Conservation (phyloP, 2,113 vertebrate species). For the Dunckerocampus dactyliophorus region DNA sequence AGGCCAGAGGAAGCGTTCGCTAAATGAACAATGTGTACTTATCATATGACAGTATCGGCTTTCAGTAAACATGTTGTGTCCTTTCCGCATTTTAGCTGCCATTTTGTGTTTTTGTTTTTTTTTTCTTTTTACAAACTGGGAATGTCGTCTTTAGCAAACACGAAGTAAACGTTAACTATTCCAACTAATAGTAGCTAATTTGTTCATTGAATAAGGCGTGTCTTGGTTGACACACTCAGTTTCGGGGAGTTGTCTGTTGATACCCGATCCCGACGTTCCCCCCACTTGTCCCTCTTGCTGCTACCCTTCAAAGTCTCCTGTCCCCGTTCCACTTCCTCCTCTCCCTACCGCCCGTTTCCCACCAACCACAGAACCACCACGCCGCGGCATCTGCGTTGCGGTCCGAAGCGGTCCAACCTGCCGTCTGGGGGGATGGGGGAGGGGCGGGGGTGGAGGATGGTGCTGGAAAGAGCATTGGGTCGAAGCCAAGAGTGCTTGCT, state of each 20-base stretch:
- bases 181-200: constrained; percentile 41
- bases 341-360: constrained; percentile 42
- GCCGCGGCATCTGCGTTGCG: constrained; percentile 59
- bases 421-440: constrained; percentile 62
- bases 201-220: constrained; percentile 45
- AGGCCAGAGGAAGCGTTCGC: not conserved
- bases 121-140: not conserved
- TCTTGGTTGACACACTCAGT: constrained; percentile 55
- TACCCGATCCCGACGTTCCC: constrained; percentile 46
- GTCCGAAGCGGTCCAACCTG: constrained; percentile 47
- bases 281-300: not conserved
- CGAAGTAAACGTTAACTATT: constrained; percentile 3
- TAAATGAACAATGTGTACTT: not conserved
- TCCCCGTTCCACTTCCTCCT: constrained; percentile 27
- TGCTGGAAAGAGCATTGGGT: constrained; percentile 46
- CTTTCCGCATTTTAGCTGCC: not conserved
- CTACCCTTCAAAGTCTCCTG: constrained; percentile 51
- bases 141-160: constrained; percentile 2
- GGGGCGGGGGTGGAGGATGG: constrained; percentile 18
- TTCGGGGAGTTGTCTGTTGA: constrained; percentile 63
- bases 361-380: constrained; percentile 36
- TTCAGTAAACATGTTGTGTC: not conserved
- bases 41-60: not conserved
- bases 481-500: constrained; percentile 30
- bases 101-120: not conserved